Evolutionary conservation across 2,113 vertebrate species (phyloP).

Genomic region (Polypterus senegalus): DNA sequence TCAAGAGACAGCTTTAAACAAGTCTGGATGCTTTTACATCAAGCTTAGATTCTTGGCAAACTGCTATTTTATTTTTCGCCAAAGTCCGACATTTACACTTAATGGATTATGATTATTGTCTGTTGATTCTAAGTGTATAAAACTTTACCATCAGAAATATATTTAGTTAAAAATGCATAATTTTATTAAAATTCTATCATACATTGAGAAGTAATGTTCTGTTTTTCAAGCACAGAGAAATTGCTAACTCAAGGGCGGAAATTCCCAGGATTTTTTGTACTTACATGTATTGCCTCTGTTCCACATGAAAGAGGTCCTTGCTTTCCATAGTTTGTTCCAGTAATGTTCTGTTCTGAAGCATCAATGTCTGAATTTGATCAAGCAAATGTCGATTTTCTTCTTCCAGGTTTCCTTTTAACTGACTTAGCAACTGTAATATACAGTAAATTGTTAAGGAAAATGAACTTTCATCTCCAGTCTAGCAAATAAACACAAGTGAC

Average conservation of each 20-base stretch:
- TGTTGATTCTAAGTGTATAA: too few species aligned
- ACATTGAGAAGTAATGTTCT: neutral
- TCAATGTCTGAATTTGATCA: constrained; percentile 95
- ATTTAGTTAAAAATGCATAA: neutral
- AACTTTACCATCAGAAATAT: neutral
- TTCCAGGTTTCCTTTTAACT: constrained; percentile 93
- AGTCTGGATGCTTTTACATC: too few species aligned
- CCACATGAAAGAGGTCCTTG: constrained; percentile 95
- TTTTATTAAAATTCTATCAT: neutral
- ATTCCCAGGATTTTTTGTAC: constrained; percentile 28
- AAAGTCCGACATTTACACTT: too few species aligned
- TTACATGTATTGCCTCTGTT: constrained; percentile 96
- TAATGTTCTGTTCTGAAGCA: constrained; percentile 89
- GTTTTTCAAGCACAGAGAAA: too few species aligned
- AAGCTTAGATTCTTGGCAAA: too few species aligned
- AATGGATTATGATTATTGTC: too few species aligned
- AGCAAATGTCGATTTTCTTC: constrained; percentile 93
- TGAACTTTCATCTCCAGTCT: too few species aligned
- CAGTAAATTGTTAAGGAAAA: constrained; percentile 1
- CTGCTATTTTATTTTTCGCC: too few species aligned
- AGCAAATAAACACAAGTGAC: neutral
- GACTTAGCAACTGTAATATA: constrained; percentile 77
- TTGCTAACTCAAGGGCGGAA: too few species aligned
- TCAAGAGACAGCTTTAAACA: too few species aligned
- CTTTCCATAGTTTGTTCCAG: constrained; percentile 98